A percentile compares a stretch with the other conserved stretches of the same genome.
These are phyloP conservation scores for Cydia splendana DNA, from an alignment of 1,140 invertebrate genomes.

Conservation along the genomic window DNA sequence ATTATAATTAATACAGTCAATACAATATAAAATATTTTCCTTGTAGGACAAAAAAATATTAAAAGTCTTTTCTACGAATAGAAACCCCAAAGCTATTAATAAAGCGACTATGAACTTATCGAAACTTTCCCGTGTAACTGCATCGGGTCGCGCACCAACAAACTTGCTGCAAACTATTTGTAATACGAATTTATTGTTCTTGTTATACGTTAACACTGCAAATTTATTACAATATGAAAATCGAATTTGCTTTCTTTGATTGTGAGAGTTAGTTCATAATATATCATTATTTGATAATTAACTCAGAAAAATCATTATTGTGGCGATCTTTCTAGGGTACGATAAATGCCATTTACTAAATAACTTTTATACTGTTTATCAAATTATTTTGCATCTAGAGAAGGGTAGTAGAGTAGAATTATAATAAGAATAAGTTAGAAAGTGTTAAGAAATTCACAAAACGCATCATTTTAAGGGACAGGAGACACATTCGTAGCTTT, in stretches of 20 bases:
- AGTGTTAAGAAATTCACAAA: neutral
- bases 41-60: neutral
- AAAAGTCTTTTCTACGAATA: conserved; percentile 3
- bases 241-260: conserved; percentile 24
- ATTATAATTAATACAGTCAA: neutral
- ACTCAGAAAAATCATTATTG: neutral
- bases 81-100: conserved; percentile 64
- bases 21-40: too few species aligned
- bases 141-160: conserved; percentile 68
- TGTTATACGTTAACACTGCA: conserved; percentile 49
- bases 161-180: conserved; percentile 74
- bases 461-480: neutral
- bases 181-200: conserved; percentile 68
- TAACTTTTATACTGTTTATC: neutral
- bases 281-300: neutral
- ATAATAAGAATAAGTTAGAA: neutral
- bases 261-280: neutral
- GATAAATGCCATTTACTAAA: neutral
- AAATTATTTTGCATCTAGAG: too few species aligned
- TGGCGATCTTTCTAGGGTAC: neutral
- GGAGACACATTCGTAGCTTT: neutral
- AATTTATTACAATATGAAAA: conserved; percentile 23
- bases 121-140: conserved; percentile 64
- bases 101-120: conserved; percentile 72
- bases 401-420: too few species aligned